Base-by-base conservation (phyloP, 2,797 vertebrate genomes). In the Sciurus carolinensis region DNA sequence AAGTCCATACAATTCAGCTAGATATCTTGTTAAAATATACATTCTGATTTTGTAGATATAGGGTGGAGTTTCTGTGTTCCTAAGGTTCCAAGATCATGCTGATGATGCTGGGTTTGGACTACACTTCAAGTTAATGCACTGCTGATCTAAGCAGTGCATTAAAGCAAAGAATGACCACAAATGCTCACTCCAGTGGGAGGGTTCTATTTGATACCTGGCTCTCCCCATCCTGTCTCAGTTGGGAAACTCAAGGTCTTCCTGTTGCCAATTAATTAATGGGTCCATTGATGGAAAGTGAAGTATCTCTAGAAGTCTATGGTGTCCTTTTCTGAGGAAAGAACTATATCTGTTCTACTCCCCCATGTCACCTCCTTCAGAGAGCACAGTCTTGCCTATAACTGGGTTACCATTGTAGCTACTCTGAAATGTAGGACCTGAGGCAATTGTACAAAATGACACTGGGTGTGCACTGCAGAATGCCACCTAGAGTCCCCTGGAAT, bases 261-360 rank as follows among this genome's bases (percentile, higher is more conserved):
- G 9, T 75, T 81, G 15, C 62, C 39, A 84, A 8, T 10, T 85
- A 44, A 24, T 39, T 72, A 20, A 17, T 44, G 42, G 10, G 62
- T 87, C 52, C 44, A 54, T 24, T 26, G n/a, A n/a, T 6, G 6
- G 17, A 82, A 96, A 72, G 4, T 66, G 80, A 72, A 52, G n/a
- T 44, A 66, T 95, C 71, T 87, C 64, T 62, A 39, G 15, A 64
- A 71, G 36, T 67, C 42, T 50, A 7, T 1, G 18, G 52, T 83
- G 59, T 11, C 47, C 82, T 90, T 79, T 86, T 77, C 69, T 52
- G 42, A 85, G 77, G 71, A 94, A 76, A 79, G 62, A 66, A 52
- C 47, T 71, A 54, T 36, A 72, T 82, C 7, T 54, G 28, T 67
- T 62, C 89, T 81, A n/a, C 67, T 47, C 8, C 73, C 52, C 64